Evolutionary conservation across 2,888 invertebrate species (phyloP).

Genomic region (Monoplex corrugatus): DNA sequence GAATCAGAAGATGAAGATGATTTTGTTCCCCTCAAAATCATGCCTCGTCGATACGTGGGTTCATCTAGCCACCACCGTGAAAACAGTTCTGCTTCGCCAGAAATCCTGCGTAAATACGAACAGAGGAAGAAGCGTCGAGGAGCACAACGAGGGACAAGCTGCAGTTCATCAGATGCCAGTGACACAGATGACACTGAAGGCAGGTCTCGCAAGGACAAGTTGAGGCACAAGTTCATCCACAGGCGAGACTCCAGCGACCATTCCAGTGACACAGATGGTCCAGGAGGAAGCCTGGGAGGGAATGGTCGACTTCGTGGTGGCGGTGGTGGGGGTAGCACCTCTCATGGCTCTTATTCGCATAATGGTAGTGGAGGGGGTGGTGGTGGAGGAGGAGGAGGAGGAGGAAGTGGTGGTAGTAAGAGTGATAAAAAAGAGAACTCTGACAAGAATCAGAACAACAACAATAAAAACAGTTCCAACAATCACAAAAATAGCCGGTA

Average conservation of each 20-base stretch:
- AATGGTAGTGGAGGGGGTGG: conserved; percentile 45
- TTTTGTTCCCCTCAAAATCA: conserved; percentile 68
- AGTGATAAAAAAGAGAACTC: conserved; percentile 63
- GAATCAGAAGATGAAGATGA: conserved; percentile 82
- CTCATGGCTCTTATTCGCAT: conserved; percentile 55
- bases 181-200: conserved; percentile 85
- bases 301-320: conserved; percentile 59
- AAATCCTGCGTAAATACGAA: conserved; percentile 81
- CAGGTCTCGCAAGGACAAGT: conserved; percentile 76
- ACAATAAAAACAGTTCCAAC: conserved; percentile 24
- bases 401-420: conserved; percentile 63
- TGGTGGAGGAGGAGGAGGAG: conserved; percentile 58
- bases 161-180: conserved; percentile 96
- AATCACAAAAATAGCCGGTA: conserved; percentile 37
- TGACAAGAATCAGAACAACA: conserved; percentile 53
- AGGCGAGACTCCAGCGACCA: conserved; percentile 81
- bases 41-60: conserved; percentile 61
- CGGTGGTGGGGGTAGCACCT: conserved; percentile 55
- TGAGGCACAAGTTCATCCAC: conserved; percentile 75
- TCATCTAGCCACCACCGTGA: conserved; percentile 57
- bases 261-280: conserved; percentile 81
- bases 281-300: conserved; percentile 71
- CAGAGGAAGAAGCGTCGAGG: conserved; percentile 84
- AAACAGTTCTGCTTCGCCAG: conserved; percentile 78
- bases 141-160: conserved; percentile 88